Evolutionary conservation across 2,113 vertebrate species (phyloP).

Genomic region (Poeciliopsis prolifica): DNA sequence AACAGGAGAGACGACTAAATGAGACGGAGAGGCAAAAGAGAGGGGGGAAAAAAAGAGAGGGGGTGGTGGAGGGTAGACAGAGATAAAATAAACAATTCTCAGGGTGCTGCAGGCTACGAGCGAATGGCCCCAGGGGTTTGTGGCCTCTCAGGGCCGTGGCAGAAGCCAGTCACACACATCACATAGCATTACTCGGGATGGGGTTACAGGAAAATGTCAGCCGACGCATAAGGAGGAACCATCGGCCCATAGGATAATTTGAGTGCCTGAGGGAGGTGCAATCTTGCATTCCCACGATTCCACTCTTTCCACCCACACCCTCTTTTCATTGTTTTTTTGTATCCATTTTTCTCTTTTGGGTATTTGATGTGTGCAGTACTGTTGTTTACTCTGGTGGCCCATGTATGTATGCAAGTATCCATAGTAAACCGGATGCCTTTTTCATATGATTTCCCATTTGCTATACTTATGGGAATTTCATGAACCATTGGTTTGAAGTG

Average conservation of each 20-base stretch:
- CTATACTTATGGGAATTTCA: slow-evolving; percentile 32
- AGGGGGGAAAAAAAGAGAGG: slow-evolving; percentile 10
- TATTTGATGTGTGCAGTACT: slow-evolving; percentile 70
- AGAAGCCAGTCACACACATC: slow-evolving; percentile 81
- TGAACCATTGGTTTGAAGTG: slow-evolving; percentile 45
- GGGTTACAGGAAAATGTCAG: slow-evolving; percentile 83
- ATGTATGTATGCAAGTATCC: slow-evolving; percentile 39
- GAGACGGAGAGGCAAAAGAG: slow-evolving; percentile 37
- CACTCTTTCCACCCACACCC: slow-evolving; percentile 79
- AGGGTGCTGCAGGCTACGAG: slow-evolving; percentile 64
- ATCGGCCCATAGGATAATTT: slow-evolving; percentile 82
- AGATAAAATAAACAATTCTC: slow-evolving; percentile 72
- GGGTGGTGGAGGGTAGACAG: slow-evolving; percentile 38
- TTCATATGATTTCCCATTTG: slow-evolving; percentile 3
- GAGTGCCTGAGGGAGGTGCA: slow-evolving; percentile 77
- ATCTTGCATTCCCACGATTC: slow-evolving; percentile 82
- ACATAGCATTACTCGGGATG: slow-evolving; percentile 80
- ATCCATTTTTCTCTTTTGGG: slow-evolving; percentile 54
- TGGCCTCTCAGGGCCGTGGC: slow-evolving; percentile 74
- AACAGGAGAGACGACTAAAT: slow-evolving; percentile 48
- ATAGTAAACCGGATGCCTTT: slow-evolving; percentile 27
- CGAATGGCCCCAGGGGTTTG: slow-evolving; percentile 50
- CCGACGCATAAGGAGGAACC: slow-evolving; percentile 79
- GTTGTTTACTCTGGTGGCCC: slow-evolving; percentile 56
- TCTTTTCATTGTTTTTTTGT: slow-evolving; percentile 75